Conservation (phyloP, 2,113 vertebrate genomes). For the Canis aureus region DNA sequence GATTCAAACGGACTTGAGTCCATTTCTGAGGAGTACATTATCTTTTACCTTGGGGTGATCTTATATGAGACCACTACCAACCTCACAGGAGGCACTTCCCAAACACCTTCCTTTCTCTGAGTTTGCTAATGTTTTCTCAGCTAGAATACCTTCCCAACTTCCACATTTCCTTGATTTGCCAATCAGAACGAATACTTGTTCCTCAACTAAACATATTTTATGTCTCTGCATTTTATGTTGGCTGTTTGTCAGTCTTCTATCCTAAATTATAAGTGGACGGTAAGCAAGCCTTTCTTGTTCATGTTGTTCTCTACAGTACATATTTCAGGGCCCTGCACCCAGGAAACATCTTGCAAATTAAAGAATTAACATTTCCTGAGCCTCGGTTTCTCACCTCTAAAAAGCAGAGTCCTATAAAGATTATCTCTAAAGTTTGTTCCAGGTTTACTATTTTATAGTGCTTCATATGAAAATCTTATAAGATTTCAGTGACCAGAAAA, state of each 20-base stretch:
- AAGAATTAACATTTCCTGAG: not conserved
- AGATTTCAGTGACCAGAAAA: slow-evolving; percentile 14
- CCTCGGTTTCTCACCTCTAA: slow-evolving; percentile 4
- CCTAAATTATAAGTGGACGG: not conserved
- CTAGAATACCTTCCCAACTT: not conserved
- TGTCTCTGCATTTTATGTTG: not conserved
- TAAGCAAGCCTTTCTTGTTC: not conserved
- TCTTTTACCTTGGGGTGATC: not conserved
- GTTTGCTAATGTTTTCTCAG: not conserved
- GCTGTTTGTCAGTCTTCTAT: not conserved
- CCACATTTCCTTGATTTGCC: not conserved
- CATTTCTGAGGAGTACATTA: not conserved
- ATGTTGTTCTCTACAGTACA: not conserved
- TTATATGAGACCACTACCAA: not conserved
- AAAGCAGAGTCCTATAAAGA: not conserved
- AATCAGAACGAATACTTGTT: not conserved
- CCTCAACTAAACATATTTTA: not conserved
- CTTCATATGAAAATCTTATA: not conserved
- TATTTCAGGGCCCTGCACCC: not conserved
- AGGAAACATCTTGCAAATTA: not conserved
- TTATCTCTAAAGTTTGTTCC: not conserved
- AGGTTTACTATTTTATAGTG: slow-evolving; percentile 16
- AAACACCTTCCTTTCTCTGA: not conserved
- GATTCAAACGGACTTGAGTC: not conserved
- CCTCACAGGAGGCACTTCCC: not conserved